Evolutionary conservation across 2,888 invertebrate genomes (phyloP).

Genomic region (Vanessa cardui): DNA sequence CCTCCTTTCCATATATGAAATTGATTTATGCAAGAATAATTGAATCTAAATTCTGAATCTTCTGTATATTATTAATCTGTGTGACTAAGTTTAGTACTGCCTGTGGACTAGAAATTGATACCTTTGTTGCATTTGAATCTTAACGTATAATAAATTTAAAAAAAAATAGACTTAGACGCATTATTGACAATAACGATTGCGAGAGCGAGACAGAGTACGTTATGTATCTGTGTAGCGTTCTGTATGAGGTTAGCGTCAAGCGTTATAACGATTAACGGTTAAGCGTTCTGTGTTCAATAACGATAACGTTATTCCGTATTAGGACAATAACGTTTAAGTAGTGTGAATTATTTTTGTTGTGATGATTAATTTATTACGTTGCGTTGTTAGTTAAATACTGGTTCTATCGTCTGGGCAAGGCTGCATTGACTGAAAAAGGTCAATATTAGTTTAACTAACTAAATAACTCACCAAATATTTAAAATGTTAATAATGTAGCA

Average conservation of each 20-base stretch:
- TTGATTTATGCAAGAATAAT: too few species aligned
- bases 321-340: constrained; percentile 44
- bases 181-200: background rate
- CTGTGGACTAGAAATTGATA: too few species aligned
- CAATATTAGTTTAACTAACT: too few species aligned
- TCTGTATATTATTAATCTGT: too few species aligned
- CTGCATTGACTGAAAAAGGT: background rate
- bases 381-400: constrained; percentile 10
- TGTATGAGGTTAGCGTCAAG: constrained; percentile 16
- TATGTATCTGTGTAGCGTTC: background rate
- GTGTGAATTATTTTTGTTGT: constrained; percentile 38
- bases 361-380: constrained; percentile 42
- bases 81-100: too few species aligned
- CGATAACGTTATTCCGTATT: constrained; percentile 56
- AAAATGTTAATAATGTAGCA: too few species aligned
- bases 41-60: too few species aligned
- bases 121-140: background rate
- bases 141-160: background rate
- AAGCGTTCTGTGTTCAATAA: constrained; percentile 56
- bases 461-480: too few species aligned
- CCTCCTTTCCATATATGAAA: too few species aligned
- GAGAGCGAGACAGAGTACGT: background rate
- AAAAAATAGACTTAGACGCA: too few species aligned
- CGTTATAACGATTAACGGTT: constrained; percentile 36
- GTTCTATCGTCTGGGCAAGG: constrained; percentile 23